Evolutionary conservation across 2,797 vertebrate species (phyloP).

Genomic region (Tadarida brasiliensis): DNA sequence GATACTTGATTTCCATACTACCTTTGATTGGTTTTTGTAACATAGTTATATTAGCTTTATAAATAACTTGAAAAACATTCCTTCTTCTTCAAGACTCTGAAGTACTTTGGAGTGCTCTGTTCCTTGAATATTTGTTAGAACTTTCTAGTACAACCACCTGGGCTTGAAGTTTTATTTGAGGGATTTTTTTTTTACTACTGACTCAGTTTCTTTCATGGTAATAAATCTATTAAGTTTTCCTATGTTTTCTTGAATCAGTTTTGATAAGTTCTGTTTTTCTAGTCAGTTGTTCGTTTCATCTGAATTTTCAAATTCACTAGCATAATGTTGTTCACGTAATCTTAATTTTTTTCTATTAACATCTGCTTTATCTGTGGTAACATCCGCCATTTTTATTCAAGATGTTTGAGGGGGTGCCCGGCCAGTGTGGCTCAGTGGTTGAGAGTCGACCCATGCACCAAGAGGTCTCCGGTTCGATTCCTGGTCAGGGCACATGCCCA

Average conservation of each 20-base stretch:
- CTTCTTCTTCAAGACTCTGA: background rate
- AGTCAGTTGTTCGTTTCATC: background rate
- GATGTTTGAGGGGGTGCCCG: background rate
- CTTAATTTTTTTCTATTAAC: background rate
- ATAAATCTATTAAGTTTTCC: background rate
- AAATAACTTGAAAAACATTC: background rate
- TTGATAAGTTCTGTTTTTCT: slow-evolving; percentile 13
- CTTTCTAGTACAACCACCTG: background rate
- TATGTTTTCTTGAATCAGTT: background rate
- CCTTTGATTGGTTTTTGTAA: background rate
- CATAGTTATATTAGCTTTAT: background rate
- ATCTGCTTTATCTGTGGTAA: background rate
- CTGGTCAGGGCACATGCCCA: no score
- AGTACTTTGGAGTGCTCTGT: background rate
- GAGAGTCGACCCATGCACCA: no score
- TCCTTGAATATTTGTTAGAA: slow-evolving; percentile 14
- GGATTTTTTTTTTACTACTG: background rate
- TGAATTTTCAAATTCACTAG: background rate
- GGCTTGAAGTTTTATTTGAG: slow-evolving; percentile 37
- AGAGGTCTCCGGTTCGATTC: no score
- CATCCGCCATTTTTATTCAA: background rate
- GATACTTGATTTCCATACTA: background rate
- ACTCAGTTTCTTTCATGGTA: background rate
- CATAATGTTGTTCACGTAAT: background rate
- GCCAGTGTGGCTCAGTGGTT: no score